phyloP scores from a whole-genome alignment of 2,797 vertebrate genomes.

The Argya squamiceps region DNA sequence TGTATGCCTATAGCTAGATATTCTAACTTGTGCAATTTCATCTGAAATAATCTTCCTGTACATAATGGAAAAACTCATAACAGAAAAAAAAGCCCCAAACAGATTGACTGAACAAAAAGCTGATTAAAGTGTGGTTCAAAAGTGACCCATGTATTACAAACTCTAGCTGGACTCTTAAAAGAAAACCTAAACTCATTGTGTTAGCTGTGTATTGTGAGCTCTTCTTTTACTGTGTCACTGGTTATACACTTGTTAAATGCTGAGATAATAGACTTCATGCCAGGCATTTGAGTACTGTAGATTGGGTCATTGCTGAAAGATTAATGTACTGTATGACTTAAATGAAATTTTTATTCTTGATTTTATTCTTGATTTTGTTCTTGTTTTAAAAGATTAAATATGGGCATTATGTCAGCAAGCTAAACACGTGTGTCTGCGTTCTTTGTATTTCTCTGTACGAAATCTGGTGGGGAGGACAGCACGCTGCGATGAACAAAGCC shows the following conservation, averaged over 20 bases:
- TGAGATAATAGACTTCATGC: constrained; percentile 63
- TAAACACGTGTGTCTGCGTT: constrained; percentile 26
- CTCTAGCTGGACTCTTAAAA: constrained; percentile 52
- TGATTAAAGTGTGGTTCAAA: constrained; percentile 45
- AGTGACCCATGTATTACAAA: constrained; percentile 44
- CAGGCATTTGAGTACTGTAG: constrained; percentile 71
- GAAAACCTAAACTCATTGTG: constrained; percentile 61
- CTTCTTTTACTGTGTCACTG: constrained; percentile 75
- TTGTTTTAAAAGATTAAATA: constrained; percentile 75
- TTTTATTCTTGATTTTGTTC: constrained; percentile 75
- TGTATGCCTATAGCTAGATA: constrained; percentile 70
- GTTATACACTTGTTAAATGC: constrained; percentile 71
- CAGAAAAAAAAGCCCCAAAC: not conserved
- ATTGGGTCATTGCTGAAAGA: constrained; percentile 72
- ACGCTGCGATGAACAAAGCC: not conserved
- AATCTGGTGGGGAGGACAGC: not conserved
- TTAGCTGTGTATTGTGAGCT: constrained; percentile 66
- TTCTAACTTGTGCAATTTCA: constrained; percentile 69
- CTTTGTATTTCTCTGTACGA: constrained; percentile 10
- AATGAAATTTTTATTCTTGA: constrained; percentile 74
- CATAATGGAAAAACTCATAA: constrained; percentile 65
- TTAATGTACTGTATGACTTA: constrained; percentile 76
- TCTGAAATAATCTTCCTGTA: constrained; percentile 71
- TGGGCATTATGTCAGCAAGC: constrained; percentile 81
- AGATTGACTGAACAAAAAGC: constrained; percentile 44